Base-by-base conservation (phyloP, 2,888 invertebrate species). In the Hydriomena furcata region DNA sequence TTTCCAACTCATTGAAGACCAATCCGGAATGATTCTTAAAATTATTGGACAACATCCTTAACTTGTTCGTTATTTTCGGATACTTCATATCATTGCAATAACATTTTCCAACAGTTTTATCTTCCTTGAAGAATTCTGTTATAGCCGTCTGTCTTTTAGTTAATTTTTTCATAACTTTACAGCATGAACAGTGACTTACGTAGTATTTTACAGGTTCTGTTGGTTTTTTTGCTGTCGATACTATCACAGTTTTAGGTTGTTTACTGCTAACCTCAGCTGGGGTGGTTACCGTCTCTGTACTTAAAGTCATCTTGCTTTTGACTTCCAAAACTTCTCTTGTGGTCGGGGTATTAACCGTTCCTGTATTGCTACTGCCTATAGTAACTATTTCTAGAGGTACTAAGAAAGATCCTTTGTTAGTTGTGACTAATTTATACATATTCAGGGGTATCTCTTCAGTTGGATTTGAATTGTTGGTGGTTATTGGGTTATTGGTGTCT, bases 131-230 rank as follows among this genome's bases (percentile, higher is more conserved):
- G 58, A 68, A 90, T 27, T 89, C 87, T 0, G 76, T 80, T 10
- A 90, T 84, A 0, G 53, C 23, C 0, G 71, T 72, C 27, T 85
- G 87, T 49, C 63, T 67, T 1, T 72, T 83, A 5, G 66, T 66
- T 23, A 84, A 79, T 23, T 62, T 79, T 43, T 71, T 76, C 1
- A 88, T 27, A 5, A 78, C 23, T 0, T 68, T 7, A 56, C 90
- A 90, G 46, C 89, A 90, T 1, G 63, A 55, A 24, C 90, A 90
- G 43, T 88, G 89, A 0, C 17, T 28, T 6, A n/a, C 4, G 20
- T 28, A 7, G 1, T 3, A 8, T 37, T 12, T 23, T 1, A 20
- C 13, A 7, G 11, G 17, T 11, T 13, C n/a, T n/a, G n/a, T 12
- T 1, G 38, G 28, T 0, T 12, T 2, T 6, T 6, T 7, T 25